Percentiles rank a stretch among this genome's conserved stretches.
phyloP scores from a whole-genome alignment of 2,113 vertebrate genomes.

The Dinomys branickii region DNA sequence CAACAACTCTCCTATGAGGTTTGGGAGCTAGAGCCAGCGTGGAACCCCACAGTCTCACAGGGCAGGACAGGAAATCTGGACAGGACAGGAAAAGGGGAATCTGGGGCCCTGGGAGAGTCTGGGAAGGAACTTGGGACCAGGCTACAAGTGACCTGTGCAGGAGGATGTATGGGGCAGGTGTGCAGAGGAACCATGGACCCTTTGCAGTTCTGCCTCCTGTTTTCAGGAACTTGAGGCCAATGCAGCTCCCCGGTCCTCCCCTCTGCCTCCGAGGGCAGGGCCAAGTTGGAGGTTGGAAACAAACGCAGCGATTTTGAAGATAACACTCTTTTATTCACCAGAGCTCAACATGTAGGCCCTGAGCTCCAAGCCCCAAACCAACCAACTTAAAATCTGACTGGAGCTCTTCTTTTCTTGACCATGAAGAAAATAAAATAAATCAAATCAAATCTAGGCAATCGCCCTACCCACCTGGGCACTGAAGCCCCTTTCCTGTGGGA shows the following conservation, averaged over 20 bases:
- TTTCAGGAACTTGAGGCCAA: not conserved
- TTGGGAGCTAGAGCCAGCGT: not conserved
- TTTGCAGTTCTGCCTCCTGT: fast-evolving
- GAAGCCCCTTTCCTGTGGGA: not conserved
- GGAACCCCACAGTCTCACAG: not conserved
- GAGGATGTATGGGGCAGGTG: not conserved
- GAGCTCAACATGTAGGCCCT: not conserved
- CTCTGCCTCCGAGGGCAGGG: not conserved
- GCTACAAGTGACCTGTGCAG: not conserved
- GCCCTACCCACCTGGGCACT: not conserved
- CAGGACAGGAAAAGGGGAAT: not conserved
- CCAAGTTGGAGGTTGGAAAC: not conserved
- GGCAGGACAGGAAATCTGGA: not conserved
- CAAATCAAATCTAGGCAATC: constrained; percentile 36
- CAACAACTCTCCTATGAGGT: not conserved
- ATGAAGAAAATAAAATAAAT: not conserved
- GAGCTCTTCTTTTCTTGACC: not conserved
- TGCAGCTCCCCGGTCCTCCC: fast-evolving
- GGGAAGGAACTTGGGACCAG: not conserved
- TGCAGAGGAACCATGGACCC: not conserved
- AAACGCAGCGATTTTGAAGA: not conserved
- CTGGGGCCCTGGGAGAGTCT: not conserved
- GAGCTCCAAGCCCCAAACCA: not conserved
- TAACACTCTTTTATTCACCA: constrained; percentile 67
- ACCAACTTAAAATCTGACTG: constrained; percentile 33